Evolutionary conservation across 2,797 vertebrate genomes (phyloP).

Genomic region (Clarias fuscus): DNA sequence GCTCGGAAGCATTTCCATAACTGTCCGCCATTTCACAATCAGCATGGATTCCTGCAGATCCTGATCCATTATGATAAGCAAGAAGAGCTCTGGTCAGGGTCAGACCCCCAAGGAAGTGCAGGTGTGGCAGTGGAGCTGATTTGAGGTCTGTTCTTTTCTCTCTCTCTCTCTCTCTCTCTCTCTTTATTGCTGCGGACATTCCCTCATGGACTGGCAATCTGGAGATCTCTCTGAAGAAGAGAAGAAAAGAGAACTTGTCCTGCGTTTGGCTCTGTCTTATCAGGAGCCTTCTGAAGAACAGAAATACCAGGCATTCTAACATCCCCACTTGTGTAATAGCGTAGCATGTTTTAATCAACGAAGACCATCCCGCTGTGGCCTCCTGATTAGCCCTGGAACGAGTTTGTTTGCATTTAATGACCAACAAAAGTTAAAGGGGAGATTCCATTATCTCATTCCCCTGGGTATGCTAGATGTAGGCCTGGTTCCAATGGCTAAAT

Average conservation of each 20-base stretch:
- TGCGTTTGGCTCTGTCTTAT: conserved; percentile 66
- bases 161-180: conserved; percentile 51
- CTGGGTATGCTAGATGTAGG: conserved; percentile 26
- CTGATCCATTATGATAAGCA: conserved; percentile 78
- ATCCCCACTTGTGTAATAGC: conserved; percentile 57
- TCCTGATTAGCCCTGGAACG: conserved; percentile 48
- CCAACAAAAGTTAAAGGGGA: conserved; percentile 41
- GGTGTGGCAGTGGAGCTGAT: conserved; percentile 75
- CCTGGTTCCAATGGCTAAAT: conserved; percentile 33
- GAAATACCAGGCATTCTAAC: conserved; percentile 62
- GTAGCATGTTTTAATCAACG: conserved; percentile 48
- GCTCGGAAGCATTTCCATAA: conserved; percentile 76
- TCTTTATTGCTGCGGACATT: conserved; percentile 65
- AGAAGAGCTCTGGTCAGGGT: conserved; percentile 68
- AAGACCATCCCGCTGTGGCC: conserved; percentile 44
- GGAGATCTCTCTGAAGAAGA: conserved; percentile 66
- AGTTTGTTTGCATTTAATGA: conserved; percentile 44
- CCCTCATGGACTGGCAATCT: conserved; percentile 67
- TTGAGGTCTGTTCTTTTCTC: conserved; percentile 63
- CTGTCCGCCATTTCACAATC: conserved; percentile 76
- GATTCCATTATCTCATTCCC: conserved; percentile 43
- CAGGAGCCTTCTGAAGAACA: conserved; percentile 62
- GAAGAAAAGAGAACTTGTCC: conserved; percentile 70
- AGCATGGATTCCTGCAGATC: conserved; percentile 73
- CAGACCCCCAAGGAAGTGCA: conserved; percentile 81